Conservation (phyloP, 1,140 invertebrate species). For the Tetragnatha versicolor region DNA sequence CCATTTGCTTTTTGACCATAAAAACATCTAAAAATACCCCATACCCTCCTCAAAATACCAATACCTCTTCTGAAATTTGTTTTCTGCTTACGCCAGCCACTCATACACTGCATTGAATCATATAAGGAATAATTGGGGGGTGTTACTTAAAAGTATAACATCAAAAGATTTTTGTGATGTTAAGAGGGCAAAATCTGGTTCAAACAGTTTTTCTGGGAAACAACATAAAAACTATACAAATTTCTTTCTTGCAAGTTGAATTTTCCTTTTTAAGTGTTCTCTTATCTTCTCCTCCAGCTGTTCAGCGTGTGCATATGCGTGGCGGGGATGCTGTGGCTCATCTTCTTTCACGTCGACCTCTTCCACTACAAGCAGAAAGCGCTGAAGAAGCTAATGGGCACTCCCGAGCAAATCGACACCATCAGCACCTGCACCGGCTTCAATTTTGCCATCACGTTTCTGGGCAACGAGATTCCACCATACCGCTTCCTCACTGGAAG, state of each 20-base stretch:
- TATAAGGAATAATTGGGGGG: no score
- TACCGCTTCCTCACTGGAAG: conserved; percentile 65
- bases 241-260: background rate
- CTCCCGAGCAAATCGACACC: conserved; percentile 3
- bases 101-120: no score
- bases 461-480: conserved; percentile 36
- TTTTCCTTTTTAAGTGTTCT: background rate
- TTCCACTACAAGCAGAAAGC: conserved; percentile 46
- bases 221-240: conserved; percentile 60
- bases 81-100: no score
- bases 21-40: no score
- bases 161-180: background rate
- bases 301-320: conserved; percentile 29
- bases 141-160: background rate
- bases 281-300: conserved; percentile 20
- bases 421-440: conserved; percentile 44
- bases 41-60: background rate
- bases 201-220: background rate
- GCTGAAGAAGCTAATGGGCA: conserved; percentile 6
- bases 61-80: background rate
- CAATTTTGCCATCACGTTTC: conserved; percentile 14
- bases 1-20: background rate
- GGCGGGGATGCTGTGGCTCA: conserved; percentile 51
- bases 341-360: conserved; percentile 55
- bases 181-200: background rate